phyloP scores from a whole-genome alignment of 1,140 invertebrate species.

The Triops longicaudatus region DNA sequence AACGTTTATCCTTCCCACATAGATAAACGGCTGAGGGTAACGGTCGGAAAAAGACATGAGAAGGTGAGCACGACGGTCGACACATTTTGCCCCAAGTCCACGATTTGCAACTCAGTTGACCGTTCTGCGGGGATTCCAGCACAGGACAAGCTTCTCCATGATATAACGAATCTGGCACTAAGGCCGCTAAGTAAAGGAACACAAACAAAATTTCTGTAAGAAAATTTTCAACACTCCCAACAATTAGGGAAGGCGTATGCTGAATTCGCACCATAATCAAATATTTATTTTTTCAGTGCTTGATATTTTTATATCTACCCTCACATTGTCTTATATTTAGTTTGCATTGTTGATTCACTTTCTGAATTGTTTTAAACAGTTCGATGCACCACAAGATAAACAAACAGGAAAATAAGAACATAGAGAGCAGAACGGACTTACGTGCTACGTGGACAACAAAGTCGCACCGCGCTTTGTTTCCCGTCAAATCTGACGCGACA shows the following conservation, averaged over 20 bases:
- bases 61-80: slow-evolving; percentile 22
- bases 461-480: slow-evolving; percentile 50
- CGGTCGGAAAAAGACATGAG: slow-evolving; percentile 25
- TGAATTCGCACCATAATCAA: no score
- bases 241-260: no score
- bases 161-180: slow-evolving; percentile 13
- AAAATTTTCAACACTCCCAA: neutral
- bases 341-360: no score
- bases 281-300: no score
- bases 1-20: slow-evolving; percentile 23
- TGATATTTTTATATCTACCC: no score
- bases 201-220: neutral
- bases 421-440: slow-evolving; percentile 35
- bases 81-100: slow-evolving; percentile 28
- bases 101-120: slow-evolving; percentile 25
- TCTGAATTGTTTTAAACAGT: no score
- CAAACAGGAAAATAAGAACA: no score
- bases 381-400: no score
- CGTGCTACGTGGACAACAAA: slow-evolving; percentile 53
- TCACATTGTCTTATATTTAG: no score
- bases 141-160: slow-evolving; percentile 20
- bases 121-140: slow-evolving; percentile 24
- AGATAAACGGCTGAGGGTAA: slow-evolving; percentile 26
- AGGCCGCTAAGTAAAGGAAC: neutral
- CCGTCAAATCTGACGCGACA: slow-evolving; percentile 52